These are phyloP conservation scores for Diceros bicornis DNA, from an alignment of 2,797 vertebrate genomes.

Conservation along the genomic window DNA sequence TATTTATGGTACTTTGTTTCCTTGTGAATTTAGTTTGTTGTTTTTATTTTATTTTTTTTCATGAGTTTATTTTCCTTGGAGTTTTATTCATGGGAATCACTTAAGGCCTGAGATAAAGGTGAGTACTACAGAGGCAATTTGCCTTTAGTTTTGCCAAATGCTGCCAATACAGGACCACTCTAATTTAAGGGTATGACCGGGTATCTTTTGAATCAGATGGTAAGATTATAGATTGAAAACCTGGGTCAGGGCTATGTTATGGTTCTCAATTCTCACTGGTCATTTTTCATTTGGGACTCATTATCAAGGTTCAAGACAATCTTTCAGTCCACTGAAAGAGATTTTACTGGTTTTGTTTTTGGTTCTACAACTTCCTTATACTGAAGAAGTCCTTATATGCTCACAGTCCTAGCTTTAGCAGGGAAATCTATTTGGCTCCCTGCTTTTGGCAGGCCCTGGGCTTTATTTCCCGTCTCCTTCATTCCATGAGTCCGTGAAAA, in stretches of 20 bases:
- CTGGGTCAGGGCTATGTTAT: neutral
- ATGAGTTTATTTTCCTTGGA: neutral
- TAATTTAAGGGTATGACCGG: neutral
- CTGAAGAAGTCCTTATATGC: neutral
- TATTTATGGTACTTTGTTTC: neutral
- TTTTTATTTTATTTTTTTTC: neutral
- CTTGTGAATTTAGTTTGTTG: neutral
- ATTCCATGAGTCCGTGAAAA: neutral
- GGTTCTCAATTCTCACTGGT: neutral
- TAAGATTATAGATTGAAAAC: neutral
- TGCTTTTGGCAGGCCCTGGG: neutral
- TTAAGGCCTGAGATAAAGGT: neutral
- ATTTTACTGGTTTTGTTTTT: neutral
- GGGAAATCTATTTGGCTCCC: neutral
- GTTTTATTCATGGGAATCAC: neutral
- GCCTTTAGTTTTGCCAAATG: neutral
- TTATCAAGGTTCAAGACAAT: neutral
- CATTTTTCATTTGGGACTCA: conserved; percentile 31
- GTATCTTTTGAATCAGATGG: neutral
- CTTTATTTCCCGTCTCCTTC: neutral
- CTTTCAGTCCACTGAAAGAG: neutral
- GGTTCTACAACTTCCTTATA: neutral
- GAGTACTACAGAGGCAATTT: neutral
- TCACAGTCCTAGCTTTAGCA: neutral
- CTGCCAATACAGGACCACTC: neutral